These are phyloP conservation scores for Lampris megalopsis DNA, from an alignment of 2,113 vertebrate genomes.

Conservation along the genomic window DNA sequence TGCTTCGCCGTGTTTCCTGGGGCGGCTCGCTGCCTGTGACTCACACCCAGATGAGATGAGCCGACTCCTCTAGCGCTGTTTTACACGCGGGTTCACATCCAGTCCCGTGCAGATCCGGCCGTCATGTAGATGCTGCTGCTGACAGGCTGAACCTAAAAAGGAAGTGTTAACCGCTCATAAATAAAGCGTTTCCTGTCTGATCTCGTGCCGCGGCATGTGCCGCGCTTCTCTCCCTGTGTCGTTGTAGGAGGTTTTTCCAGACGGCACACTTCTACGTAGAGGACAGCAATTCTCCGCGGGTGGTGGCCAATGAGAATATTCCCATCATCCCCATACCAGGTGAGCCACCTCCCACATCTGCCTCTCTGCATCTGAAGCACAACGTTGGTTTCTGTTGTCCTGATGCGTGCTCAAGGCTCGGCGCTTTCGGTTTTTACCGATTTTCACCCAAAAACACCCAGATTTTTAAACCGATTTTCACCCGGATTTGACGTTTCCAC, in stretches of 20 bases:
- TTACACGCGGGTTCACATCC: slow-evolving; percentile 58
- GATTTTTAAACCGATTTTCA: too few species aligned
- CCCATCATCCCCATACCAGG: slow-evolving; percentile 96
- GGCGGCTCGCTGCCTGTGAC: slow-evolving; percentile 27
- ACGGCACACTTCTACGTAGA: slow-evolving; percentile 99
- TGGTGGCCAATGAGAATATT: slow-evolving; percentile 96
- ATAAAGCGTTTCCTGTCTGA: slow-evolving; percentile 49
- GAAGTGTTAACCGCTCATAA: slow-evolving; percentile 58
- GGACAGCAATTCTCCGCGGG: slow-evolving; percentile 95
- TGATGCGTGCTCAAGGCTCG: too few species aligned
- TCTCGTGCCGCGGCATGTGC: slow-evolving; percentile 38
- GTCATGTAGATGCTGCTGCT: slow-evolving; percentile 57
- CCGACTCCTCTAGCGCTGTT: slow-evolving; percentile 55
- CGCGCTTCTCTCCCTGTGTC: slow-evolving; percentile 50
- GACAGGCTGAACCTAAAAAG: slow-evolving; percentile 63
- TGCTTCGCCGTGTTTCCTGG: slow-evolving; percentile 45
- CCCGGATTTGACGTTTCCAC: too few species aligned
- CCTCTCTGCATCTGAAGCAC: background rate
- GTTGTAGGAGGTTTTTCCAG: slow-evolving; percentile 96
- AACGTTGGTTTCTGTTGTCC: too few species aligned
- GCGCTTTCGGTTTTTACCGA: too few species aligned
- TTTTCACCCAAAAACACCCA: too few species aligned
- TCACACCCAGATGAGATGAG: slow-evolving; percentile 46
- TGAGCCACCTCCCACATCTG: slow-evolving; percentile 70
- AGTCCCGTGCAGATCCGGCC: slow-evolving; percentile 41